Evolutionary conservation across 2,888 invertebrate species (phyloP).

Genomic region (Caenorhabditis sp.): DNA sequence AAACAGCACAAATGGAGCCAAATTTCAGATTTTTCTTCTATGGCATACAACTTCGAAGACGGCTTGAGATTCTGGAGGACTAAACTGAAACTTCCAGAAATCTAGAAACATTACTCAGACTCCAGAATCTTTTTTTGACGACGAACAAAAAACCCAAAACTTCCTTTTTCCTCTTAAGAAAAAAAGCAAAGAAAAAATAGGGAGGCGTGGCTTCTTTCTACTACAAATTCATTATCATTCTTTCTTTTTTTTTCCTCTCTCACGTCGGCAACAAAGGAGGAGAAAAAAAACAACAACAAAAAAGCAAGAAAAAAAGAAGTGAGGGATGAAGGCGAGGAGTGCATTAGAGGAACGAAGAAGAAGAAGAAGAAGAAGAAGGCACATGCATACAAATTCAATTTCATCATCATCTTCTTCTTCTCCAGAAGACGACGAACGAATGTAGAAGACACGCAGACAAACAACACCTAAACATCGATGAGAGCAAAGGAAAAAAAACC

Average conservation of each 20-base stretch:
- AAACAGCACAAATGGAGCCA: too few species aligned
- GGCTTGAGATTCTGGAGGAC: too few species aligned
- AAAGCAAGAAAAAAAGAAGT: not conserved
- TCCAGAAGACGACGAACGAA: not conserved
- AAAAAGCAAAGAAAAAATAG: not conserved
- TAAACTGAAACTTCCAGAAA: too few species aligned
- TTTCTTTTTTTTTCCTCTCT: not conserved
- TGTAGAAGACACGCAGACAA: not conserved
- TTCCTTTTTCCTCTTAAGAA: not conserved
- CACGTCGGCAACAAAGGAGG: not conserved
- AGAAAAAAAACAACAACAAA: not conserved
- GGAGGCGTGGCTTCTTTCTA: not conserved
- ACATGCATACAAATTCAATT: not conserved
- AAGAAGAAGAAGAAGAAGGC: conserved; percentile 6
- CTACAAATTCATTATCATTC: conserved; percentile 1
- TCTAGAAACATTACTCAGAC: too few species aligned
- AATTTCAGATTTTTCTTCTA: too few species aligned
- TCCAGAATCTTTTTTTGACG: too few species aligned
- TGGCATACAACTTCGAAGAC: too few species aligned
- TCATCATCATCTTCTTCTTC: not conserved
- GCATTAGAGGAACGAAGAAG: not conserved
- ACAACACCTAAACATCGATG: not conserved
- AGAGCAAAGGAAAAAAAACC: conserved; percentile 2
- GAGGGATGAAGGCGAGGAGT: too few species aligned
- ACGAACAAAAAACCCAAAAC: not conserved